Evolutionary conservation across 1,140 invertebrate genomes (phyloP), one percentile per base, ranked within the genome.

Genomic region (Thaumatotibia leucotreta): DNA sequence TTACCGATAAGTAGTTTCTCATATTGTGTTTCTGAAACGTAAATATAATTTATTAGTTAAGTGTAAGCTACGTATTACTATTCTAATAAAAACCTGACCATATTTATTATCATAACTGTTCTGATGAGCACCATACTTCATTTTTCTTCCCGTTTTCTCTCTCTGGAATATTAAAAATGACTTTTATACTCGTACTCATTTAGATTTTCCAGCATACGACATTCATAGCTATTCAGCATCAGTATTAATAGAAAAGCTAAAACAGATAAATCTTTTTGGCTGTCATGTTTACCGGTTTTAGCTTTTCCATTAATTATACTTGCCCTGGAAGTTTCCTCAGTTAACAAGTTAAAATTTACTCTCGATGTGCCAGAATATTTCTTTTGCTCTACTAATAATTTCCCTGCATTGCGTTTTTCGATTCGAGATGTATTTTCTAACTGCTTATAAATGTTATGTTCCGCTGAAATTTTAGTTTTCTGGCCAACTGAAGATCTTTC

Each of bases 1-100:
- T 61, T 61, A 61, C 58, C 58, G 3, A 61, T 10, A 20, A 23
- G 14, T 14, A 61, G 32, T 61, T 61, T 61, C 29, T 61, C 58
- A 8, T 61, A 8, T 10, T 61, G 58, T 20, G n/a, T 20, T 27
- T 33, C 58, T 61, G 58, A 17, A 32, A 29, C 1, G 29, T 32
- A 17, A 32, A 22, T 29, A 5, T 17, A 17, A 17, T 45, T 9
- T 20, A 20, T 20, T 45, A 14, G 8, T 6, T 17, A 20, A 4
- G 17, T n/a, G n/a, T n/a, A n/a, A n/a, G n/a, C n/a, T n/a, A n/a
- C n/a, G n/a, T n/a, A n/a, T n/a, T n/a, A n/a, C n/a, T n/a, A n/a
- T n/a, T n/a, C n/a, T n/a, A 33, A 33, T 33, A 11, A 9, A 33
- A 33, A 2, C 10, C 32, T 33, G 2, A 39, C 35, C 35, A 14